Conservation (phyloP, 2,113 vertebrate genomes). For the Istiophorus platypterus region DNA sequence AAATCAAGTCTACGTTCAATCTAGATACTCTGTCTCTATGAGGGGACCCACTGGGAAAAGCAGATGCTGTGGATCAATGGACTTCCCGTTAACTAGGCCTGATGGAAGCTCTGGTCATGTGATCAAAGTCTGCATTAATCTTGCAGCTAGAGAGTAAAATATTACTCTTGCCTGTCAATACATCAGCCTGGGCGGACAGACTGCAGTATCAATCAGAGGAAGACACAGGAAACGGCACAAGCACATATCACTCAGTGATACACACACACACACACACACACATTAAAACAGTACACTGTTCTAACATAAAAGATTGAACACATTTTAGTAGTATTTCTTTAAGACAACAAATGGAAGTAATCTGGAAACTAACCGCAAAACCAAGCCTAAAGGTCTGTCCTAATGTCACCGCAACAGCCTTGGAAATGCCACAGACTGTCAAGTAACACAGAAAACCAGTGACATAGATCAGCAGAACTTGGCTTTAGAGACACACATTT, state of each 20-base stretch:
- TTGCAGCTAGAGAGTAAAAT: conserved; percentile 42
- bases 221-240: conserved; percentile 5
- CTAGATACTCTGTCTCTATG: conserved; percentile 22
- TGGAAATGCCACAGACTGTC: conserved; percentile 25
- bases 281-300: conserved; percentile 1
- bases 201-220: conserved; percentile 31
- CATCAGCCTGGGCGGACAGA: conserved; percentile 34
- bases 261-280: conserved; percentile 1
- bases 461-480: conserved; percentile 48
- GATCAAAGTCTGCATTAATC: conserved; percentile 57
- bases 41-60: conserved; percentile 2
- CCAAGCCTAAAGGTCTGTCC: conserved; percentile 16
- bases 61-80: conserved; percentile 34
- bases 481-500: conserved; percentile 7
- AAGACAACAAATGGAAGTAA: background rate
- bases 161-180: conserved; percentile 45
- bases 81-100: conserved; percentile 48
- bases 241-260: conserved; percentile 13
- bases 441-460: conserved; percentile 50
- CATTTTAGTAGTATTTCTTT: background rate
- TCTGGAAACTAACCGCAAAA: background rate
- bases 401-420: conserved; percentile 1
- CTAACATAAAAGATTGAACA: background rate
- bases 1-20: background rate
- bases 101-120: conserved; percentile 55